These are phyloP conservation scores for Potorous gilbertii DNA, from an alignment of 2,797 vertebrate species.

Conservation along the genomic window DNA sequence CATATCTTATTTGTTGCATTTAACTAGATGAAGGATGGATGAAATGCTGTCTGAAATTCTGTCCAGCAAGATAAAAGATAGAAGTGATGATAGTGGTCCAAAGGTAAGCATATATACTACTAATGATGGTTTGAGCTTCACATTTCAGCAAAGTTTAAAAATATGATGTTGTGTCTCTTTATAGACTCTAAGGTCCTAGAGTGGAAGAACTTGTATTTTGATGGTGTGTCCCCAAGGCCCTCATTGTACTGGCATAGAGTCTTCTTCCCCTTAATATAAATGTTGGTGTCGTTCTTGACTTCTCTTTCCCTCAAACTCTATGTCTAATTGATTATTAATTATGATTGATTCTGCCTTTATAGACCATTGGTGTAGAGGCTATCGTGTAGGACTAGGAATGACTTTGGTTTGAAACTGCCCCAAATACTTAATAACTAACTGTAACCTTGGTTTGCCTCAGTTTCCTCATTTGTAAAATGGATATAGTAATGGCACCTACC, in stretches of 20 bases:
- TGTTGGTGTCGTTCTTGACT: neutral
- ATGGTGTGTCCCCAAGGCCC: neutral
- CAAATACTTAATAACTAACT: neutral
- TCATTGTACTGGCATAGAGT: neutral
- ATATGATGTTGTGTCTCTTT: neutral
- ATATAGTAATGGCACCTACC: neutral
- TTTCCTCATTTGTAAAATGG: neutral
- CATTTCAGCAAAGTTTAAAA: neutral
- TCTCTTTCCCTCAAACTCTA: neutral
- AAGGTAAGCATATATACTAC: slow-evolving; percentile 39
- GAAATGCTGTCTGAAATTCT: slow-evolving; percentile 50
- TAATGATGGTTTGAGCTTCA: neutral
- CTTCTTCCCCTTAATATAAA: neutral
- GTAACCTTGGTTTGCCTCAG: neutral
- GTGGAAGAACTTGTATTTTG: neutral
- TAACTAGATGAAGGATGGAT: slow-evolving; percentile 57
- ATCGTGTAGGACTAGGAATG: neutral
- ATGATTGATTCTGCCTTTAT: neutral
- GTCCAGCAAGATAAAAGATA: slow-evolving; percentile 49
- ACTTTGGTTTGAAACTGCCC: neutral
- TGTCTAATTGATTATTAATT: neutral
- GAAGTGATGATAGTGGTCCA: slow-evolving; percentile 9
- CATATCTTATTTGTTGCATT: slow-evolving; percentile 33
- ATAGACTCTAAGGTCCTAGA: neutral
- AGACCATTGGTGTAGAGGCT: neutral